Percentiles rank a stretch among this genome's conserved stretches.
phyloP scores from a whole-genome alignment of 2,797 vertebrate genomes.

The Gallinago stenura region DNA sequence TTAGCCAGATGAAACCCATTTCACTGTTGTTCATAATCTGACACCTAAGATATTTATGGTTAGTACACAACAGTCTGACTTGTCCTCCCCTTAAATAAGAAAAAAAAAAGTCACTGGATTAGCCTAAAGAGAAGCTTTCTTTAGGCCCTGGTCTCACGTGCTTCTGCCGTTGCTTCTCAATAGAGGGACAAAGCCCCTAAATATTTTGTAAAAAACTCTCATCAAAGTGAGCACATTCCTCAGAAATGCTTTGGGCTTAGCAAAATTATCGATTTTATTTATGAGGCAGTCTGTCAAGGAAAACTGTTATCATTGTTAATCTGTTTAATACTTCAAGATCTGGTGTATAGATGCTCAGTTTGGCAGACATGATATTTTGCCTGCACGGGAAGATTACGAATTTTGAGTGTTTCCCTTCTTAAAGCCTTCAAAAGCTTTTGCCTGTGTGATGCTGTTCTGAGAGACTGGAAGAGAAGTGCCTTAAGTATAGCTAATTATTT shows the following conservation, averaged over 20 bases:
- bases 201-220: neutral
- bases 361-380: neutral
- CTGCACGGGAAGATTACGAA: neutral
- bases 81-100: neutral
- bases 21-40: neutral
- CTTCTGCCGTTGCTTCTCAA: neutral
- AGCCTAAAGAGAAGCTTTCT: neutral
- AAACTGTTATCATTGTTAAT: neutral
- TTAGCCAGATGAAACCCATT: neutral
- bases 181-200: neutral
- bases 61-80: neutral
- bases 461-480: neutral
- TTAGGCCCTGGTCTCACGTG: neutral
- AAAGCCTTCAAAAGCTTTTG: neutral
- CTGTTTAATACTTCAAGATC: neutral
- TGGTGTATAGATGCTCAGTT: neutral
- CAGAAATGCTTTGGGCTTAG: neutral
- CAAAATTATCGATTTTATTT: neutral
- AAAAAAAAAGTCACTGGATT: neutral
- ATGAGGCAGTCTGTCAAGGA: neutral
- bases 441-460: neutral
- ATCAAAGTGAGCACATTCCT: neutral
- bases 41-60: neutral
- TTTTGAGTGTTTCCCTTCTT: neutral
- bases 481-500: conserved; percentile 50